These are phyloP conservation scores for Xerus rutilus DNA, from an alignment of 2,797 vertebrate genomes.

Conservation along the genomic window DNA sequence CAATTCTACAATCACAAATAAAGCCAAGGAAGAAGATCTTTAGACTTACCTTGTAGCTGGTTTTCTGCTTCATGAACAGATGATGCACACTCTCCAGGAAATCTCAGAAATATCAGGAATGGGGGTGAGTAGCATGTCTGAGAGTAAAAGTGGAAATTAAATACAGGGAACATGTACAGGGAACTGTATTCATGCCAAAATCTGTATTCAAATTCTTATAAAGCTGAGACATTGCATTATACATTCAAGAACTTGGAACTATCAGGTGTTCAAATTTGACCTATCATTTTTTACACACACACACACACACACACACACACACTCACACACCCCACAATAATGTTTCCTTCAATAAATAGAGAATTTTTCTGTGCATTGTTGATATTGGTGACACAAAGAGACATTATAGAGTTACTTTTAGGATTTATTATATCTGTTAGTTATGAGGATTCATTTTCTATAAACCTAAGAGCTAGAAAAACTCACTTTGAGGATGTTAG, in stretches of 20 bases:
- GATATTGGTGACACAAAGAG: not conserved
- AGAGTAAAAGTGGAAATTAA: not conserved
- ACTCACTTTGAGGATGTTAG: not conserved
- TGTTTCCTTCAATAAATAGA: not conserved
- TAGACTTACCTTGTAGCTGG: not conserved
- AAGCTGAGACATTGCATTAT: not conserved
- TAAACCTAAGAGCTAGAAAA: not conserved
- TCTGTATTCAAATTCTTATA: not conserved
- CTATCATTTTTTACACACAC: not conserved
- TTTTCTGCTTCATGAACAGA: not conserved
- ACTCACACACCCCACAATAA: not conserved
- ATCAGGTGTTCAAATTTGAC: not conserved
- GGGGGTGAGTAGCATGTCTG: not conserved
- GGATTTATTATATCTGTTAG: not conserved
- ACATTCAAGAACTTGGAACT: not conserved
- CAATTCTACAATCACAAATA: not conserved
- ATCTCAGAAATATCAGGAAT: not conserved
- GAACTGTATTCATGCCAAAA: not conserved
- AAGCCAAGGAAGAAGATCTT: not conserved
- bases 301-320: not conserved
- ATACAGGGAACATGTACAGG: not conserved
- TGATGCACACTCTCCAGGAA: not conserved
- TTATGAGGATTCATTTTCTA: not conserved
- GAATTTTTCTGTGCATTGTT: not conserved
- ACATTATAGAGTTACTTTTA: not conserved